These are phyloP conservation scores for Philopedon plagiatum DNA, from an alignment of 2,888 invertebrate species.

Conservation along the genomic window DNA sequence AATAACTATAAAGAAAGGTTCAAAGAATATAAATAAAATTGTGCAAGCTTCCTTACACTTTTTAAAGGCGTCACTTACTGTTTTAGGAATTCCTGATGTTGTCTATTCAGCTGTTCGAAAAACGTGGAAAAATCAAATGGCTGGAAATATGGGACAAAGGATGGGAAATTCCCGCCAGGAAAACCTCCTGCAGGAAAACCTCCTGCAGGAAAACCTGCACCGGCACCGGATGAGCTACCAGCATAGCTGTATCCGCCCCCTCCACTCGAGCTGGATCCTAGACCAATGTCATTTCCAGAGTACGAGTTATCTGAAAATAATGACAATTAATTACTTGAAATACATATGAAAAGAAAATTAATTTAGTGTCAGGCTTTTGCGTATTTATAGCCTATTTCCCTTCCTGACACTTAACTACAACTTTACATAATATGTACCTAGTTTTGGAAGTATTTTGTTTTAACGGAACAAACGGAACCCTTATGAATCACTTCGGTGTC, in stretches of 20 bases:
- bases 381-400: too few relatives aligned
- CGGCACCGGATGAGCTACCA: constrained; percentile 57
- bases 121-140: constrained; percentile 56
- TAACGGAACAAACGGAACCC: too few relatives aligned
- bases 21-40: background rate
- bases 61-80: constrained; percentile 57
- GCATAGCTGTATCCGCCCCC: constrained; percentile 57
- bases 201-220: constrained; percentile 6
- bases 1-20: too few relatives aligned
- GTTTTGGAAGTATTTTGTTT: too few relatives aligned
- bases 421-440: too few relatives aligned
- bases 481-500: too few relatives aligned
- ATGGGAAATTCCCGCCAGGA: constrained; percentile 46
- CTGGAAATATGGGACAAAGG: constrained; percentile 48
- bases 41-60: too few relatives aligned
- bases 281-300: constrained; percentile 51
- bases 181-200: constrained; percentile 13
- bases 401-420: too few relatives aligned
- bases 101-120: constrained; percentile 57
- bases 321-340: too few relatives aligned
- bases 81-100: constrained; percentile 60
- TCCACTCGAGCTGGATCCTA: constrained; percentile 46
- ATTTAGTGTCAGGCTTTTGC: too few relatives aligned
- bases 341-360: too few relatives aligned
- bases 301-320: constrained; percentile 40